Conservation (phyloP, 2,113 vertebrate species). For the Rostratula benghalensis region DNA sequence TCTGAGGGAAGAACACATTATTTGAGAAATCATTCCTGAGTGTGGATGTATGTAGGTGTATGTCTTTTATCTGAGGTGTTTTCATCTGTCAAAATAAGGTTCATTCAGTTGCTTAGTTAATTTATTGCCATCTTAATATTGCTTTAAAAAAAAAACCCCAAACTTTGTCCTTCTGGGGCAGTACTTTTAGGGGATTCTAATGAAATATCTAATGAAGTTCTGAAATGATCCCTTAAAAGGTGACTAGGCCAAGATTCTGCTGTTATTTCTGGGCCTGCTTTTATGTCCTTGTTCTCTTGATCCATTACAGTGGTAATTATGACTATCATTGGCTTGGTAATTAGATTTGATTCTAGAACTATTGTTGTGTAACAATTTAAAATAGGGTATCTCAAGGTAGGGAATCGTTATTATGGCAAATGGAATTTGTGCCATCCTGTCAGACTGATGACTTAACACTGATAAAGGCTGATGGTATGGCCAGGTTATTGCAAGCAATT, state of each 20-base stretch:
- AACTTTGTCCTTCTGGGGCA: not conserved
- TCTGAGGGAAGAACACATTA: not conserved
- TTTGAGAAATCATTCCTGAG: not conserved
- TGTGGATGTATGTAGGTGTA: not conserved
- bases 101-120: not conserved
- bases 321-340: not conserved
- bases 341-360: slow-evolving; percentile 22
- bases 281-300: not conserved
- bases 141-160: not conserved
- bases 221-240: not conserved
- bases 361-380: slow-evolving; percentile 61
- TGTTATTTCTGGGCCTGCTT: not conserved
- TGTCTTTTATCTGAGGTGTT: not conserved
- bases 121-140: not conserved
- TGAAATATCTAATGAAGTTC: not conserved
- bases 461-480: not conserved
- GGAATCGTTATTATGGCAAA: not conserved
- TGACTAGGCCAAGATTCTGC: not conserved
- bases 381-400: slow-evolving; percentile 42
- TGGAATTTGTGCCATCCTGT: slow-evolving; percentile 58
- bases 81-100: not conserved
- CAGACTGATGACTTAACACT: slow-evolving; percentile 37
- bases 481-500: slow-evolving; percentile 13
- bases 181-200: not conserved
- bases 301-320: slow-evolving; percentile 7